Base-by-base conservation (phyloP, 2,888 invertebrate genomes). In the Amaurobius ferox region DNA sequence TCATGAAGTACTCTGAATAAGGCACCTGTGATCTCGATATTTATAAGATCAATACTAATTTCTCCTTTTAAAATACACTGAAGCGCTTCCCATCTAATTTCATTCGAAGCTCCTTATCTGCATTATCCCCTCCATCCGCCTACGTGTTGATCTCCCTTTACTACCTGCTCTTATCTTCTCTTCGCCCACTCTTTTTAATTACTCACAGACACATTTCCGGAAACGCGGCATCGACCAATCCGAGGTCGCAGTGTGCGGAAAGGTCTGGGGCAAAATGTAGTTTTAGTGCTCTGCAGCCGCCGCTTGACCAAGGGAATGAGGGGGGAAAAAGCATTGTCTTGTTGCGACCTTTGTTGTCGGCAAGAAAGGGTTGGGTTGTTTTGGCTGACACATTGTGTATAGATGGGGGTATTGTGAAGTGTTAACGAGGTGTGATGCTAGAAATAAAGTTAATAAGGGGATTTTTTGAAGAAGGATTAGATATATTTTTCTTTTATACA, bases 321-420 rank as follows among this genome's bases (percentile, higher is more conserved):
- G n/a, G n/a, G n/a, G n/a, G n/a, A 44, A 44, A 44, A 44, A 44
- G 44, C 44, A 44, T 44, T 44, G 44, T 44, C 44, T 44, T 35
- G 35, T 11, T 6, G n/a, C 44, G 44, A 2, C n/a, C 44, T 11
- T 44, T 44, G 44, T 44, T 44, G 6, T n/a, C n/a, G 9, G 16
- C 44, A 5, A n/a, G 44, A 44, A 44, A 44, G 16, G 44, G 6
- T 44, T 44, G 9, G 44, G 6, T 44, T 44, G 44, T 44, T 44
- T 44, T 44, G 44, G 44, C n/a, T 35, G 16, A 13, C n/a, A n/a
- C 44, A 44, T 44, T 44, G 44, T 16, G 16, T 6, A 13, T n/a
- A 11, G 44, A 44, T 44, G 6, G n/a, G 2, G 6, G n/a, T 44
- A 44, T 44, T 44, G 44, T 44, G 16, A 16, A 13, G 44, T 16